phyloP scores from a whole-genome alignment of 1,140 invertebrate genomes.

The Zophobas morio region DNA sequence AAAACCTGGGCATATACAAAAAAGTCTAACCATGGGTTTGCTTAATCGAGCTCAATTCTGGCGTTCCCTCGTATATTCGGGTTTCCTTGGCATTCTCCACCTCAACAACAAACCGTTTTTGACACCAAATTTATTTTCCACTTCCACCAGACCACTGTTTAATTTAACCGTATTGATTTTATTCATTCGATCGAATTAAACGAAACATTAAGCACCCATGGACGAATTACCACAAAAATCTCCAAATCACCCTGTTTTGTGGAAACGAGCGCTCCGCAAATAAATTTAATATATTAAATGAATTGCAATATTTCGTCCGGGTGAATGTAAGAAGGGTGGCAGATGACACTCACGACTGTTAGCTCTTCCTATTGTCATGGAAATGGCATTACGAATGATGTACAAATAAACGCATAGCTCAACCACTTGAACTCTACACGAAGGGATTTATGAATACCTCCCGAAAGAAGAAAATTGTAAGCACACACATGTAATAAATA shows the following conservation, averaged over 20 bases:
- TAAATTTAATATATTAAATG: slow-evolving; percentile 46
- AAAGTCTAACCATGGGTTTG: too few species aligned
- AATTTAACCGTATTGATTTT: slow-evolving; percentile 3
- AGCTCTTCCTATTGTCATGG: slow-evolving; percentile 54
- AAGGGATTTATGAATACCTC: slow-evolving; percentile 46
- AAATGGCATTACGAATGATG: slow-evolving; percentile 53
- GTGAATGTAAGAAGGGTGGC: slow-evolving; percentile 43
- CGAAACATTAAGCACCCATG: slow-evolving; percentile 21
- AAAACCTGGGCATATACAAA: too few species aligned
- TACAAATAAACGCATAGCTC: slow-evolving; percentile 48
- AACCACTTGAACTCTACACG: slow-evolving; percentile 34
- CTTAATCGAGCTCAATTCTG: too few species aligned
- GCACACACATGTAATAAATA: slow-evolving; percentile 3
- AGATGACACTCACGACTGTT: slow-evolving; percentile 53
- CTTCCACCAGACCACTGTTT: not conserved
- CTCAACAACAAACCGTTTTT: too few species aligned
- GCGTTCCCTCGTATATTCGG: too few species aligned
- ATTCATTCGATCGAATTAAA: slow-evolving; percentile 23
- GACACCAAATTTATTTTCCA: too few species aligned
- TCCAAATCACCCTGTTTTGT: slow-evolving; percentile 12
- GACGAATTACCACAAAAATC: slow-evolving; percentile 27
- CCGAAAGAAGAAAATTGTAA: slow-evolving; percentile 5
- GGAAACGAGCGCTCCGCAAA: slow-evolving; percentile 15
- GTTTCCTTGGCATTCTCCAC: too few species aligned
- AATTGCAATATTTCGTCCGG: slow-evolving; percentile 42